Evolutionary conservation across 2,888 invertebrate species (phyloP).

Genomic region (Automeris io): DNA sequence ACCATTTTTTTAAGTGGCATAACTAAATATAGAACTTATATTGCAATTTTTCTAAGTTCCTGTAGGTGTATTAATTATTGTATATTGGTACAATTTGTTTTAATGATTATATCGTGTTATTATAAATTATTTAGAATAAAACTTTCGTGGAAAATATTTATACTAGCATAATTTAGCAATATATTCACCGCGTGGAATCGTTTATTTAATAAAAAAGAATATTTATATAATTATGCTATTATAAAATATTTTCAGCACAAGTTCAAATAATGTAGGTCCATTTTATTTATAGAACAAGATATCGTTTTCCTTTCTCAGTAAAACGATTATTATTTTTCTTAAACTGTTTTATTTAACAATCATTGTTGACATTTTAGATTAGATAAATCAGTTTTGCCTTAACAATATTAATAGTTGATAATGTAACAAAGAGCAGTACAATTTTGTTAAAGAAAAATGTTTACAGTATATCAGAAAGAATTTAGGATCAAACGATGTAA

Average conservation of each 20-base stretch:
- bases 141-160: slow-evolving; percentile 52
- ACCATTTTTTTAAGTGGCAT: slow-evolving; percentile 71
- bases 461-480: slow-evolving; percentile 56
- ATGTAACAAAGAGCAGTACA: slow-evolving; percentile 67
- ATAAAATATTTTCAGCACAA: slow-evolving; percentile 64
- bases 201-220: slow-evolving; percentile 13
- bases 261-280: slow-evolving; percentile 74
- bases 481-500: slow-evolving; percentile 59
- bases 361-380: slow-evolving; percentile 75
- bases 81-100: slow-evolving; percentile 75
- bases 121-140: slow-evolving; percentile 71
- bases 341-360: slow-evolving; percentile 74
- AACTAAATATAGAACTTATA: slow-evolving; percentile 75
- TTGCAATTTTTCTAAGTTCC: slow-evolving; percentile 77
- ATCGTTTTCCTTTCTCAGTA: slow-evolving; percentile 46
- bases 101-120: slow-evolving; percentile 68
- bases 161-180: slow-evolving; percentile 45
- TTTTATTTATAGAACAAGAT: slow-evolving; percentile 69
- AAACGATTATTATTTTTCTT: slow-evolving; percentile 45
- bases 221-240: slow-evolving; percentile 50
- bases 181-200: slow-evolving; percentile 10
- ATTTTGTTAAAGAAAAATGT: slow-evolving; percentile 58
- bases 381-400: slow-evolving; percentile 74
- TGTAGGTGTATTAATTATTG: slow-evolving; percentile 75
- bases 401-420: slow-evolving; percentile 70